Evolutionary conservation across 92 coral and sea anemone genomes (phyloP), one percentile per base, ranked within the genome.

Genomic region (Plumapathes pennacea): DNA sequence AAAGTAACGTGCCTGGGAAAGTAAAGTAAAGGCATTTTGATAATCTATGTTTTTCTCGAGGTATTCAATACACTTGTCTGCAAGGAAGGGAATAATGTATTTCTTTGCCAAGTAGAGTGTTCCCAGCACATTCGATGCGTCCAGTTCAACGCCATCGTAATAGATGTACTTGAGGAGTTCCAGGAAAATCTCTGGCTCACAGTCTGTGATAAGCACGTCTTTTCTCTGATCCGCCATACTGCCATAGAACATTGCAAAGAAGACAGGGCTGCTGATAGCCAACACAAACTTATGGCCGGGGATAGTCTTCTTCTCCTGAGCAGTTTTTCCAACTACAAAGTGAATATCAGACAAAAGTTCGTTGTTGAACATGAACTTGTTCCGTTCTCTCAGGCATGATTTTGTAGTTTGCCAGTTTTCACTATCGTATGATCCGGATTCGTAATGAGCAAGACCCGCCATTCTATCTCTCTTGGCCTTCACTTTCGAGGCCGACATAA

Each of bases 221-320:
- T 57, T 38, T 14, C 76, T 73, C 57, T 68, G 70, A 42, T 87
- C 96, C 9, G 96, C 96, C 83, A 87, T 82, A 25, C 70, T 58
- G 1, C 96, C 90, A 51, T 72, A 87, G 50, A 87, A 87, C 96
- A 87, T 87, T 25, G 84, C 96, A 47, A 82, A 73, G 19, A 87
- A 75, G 3, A 87, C 90, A 0, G 96, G 96, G 23, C 96, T 87
- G 46, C 96, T 72, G 40, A 87, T 83, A 12, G 83, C 96, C 43
- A 87, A 54, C n/a, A 87, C 73, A 48, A 64, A 77, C 46, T 78
- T 87, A 60, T 87, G 96, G 23, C 86, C 86, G 19, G 85, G 82
- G 54, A 87, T 65, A 13, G 77, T 64, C 44, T 65, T 30, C 25
- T 78, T 77, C 27, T 68, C 83, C 17, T 19, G 0, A 6, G 62